These are phyloP conservation scores for Pangasius krempfi DNA, from an alignment of 2,797 vertebrate genomes.

Conservation along the genomic window DNA sequence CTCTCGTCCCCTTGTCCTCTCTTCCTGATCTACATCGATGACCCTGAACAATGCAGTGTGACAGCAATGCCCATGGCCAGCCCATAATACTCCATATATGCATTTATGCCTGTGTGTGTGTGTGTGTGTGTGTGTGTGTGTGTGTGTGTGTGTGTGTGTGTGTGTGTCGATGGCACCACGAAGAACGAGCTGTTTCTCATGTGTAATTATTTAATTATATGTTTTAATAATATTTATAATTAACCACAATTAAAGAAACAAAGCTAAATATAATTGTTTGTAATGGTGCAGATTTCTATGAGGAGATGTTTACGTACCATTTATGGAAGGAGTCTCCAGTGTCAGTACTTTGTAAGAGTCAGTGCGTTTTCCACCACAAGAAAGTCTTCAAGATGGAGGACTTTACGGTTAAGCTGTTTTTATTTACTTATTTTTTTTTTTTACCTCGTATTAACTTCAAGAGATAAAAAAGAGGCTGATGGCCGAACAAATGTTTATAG, in stretches of 20 bases:
- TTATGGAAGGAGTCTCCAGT: background rate
- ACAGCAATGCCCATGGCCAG: slow-evolving; percentile 66
- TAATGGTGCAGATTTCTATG: background rate
- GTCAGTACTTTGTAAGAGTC: background rate
- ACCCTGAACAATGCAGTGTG: slow-evolving; percentile 68
- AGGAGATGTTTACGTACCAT: background rate
- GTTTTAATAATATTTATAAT: no score
- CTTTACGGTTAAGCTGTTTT: no score
- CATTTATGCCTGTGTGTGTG: no score
- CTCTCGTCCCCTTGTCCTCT: slow-evolving; percentile 41
- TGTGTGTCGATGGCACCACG: background rate
- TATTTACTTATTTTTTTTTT: no score
- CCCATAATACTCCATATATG: background rate
- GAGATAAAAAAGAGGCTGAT: background rate
- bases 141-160: background rate
- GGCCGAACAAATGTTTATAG: background rate
- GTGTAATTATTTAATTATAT: background rate
- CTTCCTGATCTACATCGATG: slow-evolving; percentile 54
- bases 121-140: background rate
- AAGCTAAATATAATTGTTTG: background rate
- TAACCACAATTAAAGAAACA: background rate
- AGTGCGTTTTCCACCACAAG: background rate
- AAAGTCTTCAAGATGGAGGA: background rate
- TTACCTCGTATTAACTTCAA: background rate
- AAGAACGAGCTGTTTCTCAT: slow-evolving; percentile 50